phyloP scores from a whole-genome alignment of 2,113 vertebrate species.

The Strigops habroptila region DNA sequence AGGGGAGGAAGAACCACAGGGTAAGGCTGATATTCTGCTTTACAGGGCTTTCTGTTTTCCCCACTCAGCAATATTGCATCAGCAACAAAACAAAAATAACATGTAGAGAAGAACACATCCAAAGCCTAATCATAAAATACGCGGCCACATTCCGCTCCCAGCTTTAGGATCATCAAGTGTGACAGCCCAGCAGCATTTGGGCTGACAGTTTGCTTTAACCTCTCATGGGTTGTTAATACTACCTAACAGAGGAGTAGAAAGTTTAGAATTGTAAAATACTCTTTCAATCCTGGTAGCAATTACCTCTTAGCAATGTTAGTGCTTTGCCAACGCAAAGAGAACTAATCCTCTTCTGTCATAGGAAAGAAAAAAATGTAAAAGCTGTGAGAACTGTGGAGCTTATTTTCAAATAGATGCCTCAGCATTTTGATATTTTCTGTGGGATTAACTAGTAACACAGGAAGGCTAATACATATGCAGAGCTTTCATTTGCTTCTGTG shows the following conservation, averaged over 20 bases:
- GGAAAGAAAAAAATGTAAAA: not conserved
- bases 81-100: not conserved
- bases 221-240: not conserved
- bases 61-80: not conserved
- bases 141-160: not conserved
- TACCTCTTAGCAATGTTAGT: not conserved
- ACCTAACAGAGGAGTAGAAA: not conserved
- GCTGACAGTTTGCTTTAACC: not conserved
- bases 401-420: slow-evolving; percentile 51
- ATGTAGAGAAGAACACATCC: not conserved
- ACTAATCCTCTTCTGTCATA: not conserved
- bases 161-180: not conserved
- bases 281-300: not conserved
- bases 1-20: not conserved
- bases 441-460: slow-evolving; percentile 49
- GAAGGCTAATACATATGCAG: slow-evolving; percentile 44
- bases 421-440: slow-evolving; percentile 51
- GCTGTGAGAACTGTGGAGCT: slow-evolving; percentile 13
- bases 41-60: not conserved
- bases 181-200: not conserved
- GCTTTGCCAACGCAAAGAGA: not conserved
- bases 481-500: slow-evolving; percentile 40
- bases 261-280: not conserved
- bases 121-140: not conserved
- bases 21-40: not conserved